Base-by-base conservation (phyloP, 2,888 invertebrate genomes). In the Noctua comes region DNA sequence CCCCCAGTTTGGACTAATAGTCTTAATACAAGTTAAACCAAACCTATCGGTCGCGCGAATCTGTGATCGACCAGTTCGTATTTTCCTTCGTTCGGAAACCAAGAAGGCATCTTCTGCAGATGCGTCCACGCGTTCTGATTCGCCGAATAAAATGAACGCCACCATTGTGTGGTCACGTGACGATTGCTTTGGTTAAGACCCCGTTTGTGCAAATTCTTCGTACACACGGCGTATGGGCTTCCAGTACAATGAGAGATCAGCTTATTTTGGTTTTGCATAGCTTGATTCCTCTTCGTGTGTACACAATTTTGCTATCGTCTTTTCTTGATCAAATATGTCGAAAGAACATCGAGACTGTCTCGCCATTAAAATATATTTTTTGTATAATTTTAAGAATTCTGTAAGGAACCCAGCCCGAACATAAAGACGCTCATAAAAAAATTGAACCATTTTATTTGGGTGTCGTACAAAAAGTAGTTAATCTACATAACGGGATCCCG, bases 401-500 rank as follows among this genome's bases (percentile, higher is more conserved):
- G 51, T 84, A 85, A 71, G 79, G 85, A 86, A 86, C 84, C 90
- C 88, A 43, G 68, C 59, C 54, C 68, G 76, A 72, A 82, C 70
- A 82, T 78, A 84, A 86, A 77, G 72, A 75, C 43, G 80, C 71
- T 80, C 80, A 79, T 72, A 84, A 82, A 87, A 85, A 84, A 87
- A 80, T 83, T 84, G 83, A 87, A 79, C 84, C 82, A 85, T 89
- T 90, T 90, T 89, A 91, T 90, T 90, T 89, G 81, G 74, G 82
- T 89, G 88, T 91, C 90, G 90, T 89, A 89, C 83, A 87, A 88
- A 90, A 87, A 90, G 89, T 90, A 92, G 91, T 93, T 94, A 93
- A 94, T 95, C 93, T 94, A 91, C 93, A 93, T 93, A 95, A 93
- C 92, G 92, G 91, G 74, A 72, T 40, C n/a, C 59, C 36, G 51